phyloP scores from a whole-genome alignment of 2,888 invertebrate genomes.

The Eilema caniola region DNA sequence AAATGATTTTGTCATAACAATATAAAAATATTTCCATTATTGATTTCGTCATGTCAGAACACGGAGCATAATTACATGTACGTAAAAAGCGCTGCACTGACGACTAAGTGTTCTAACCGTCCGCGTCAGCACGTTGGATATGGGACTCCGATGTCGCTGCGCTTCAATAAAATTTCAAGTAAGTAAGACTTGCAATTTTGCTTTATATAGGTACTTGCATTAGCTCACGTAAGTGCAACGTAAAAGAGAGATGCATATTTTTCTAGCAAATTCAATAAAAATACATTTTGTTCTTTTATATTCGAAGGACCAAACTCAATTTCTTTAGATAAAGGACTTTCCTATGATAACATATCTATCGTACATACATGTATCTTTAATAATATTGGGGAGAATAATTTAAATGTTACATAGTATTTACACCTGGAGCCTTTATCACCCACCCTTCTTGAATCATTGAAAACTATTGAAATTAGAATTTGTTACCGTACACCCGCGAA shows the following conservation, averaged over 20 bases:
- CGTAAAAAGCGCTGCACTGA: not conserved
- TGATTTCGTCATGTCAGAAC: constrained; percentile 11
- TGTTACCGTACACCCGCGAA: not conserved
- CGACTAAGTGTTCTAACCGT: no score
- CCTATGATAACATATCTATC: constrained; percentile 25
- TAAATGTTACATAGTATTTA: constrained; percentile 24
- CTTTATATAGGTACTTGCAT: not conserved
- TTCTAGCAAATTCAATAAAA: not conserved
- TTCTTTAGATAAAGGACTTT: constrained; percentile 21
- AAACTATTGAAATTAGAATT: not conserved
- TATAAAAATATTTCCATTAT: constrained; percentile 19
- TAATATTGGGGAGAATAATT: constrained; percentile 28
- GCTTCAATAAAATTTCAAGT: not conserved
- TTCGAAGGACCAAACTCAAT: no score
- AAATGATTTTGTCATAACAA: constrained; percentile 25
- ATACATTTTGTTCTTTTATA: not conserved
- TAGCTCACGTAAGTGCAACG: not conserved
- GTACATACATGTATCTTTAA: not conserved
- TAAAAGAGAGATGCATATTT: not conserved
- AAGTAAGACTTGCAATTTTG: no score
- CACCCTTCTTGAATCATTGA: not conserved
- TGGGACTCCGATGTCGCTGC: not conserved
- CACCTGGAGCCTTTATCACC: not conserved
- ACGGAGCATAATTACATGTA: constrained; percentile 2
- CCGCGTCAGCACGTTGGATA: not conserved